A percentile compares a stretch with the other conserved stretches of the same genome.
These are phyloP conservation scores for Tetranychus urticae DNA, from an alignment of 1,140 invertebrate species.

Conservation along the genomic window DNA sequence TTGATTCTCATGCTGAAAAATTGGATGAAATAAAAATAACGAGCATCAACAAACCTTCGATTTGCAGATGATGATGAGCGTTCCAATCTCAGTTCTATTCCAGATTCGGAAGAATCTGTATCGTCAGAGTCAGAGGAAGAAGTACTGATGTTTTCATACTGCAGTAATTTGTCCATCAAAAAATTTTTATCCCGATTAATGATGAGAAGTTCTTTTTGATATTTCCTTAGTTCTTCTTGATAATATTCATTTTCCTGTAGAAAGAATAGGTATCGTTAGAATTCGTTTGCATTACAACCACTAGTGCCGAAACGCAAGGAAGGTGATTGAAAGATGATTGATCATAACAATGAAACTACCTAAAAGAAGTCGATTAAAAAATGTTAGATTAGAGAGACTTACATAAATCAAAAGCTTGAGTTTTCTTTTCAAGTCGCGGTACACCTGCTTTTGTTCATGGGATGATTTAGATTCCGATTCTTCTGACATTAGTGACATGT, in stretches of 20 bases:
- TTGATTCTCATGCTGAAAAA: neutral
- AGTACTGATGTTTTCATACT: constrained; percentile 65
- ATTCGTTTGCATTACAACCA: too few relatives aligned
- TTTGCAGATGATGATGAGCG: neutral
- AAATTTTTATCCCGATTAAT: constrained; percentile 63
- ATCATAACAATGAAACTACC: neutral
- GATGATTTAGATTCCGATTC: neutral
- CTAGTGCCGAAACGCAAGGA: neutral
- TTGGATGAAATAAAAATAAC: neutral
- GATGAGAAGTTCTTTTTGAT: constrained; percentile 57
- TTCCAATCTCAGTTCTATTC: constrained; percentile 24
- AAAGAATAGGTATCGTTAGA: too few relatives aligned
- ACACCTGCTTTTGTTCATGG: neutral
- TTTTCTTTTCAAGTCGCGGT: constrained; percentile 1
- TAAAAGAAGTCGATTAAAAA: neutral
- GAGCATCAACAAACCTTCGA: neutral
- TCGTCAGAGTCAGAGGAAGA: constrained; percentile 60
- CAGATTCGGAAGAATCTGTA: constrained; percentile 69
- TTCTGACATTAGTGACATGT: neutral
- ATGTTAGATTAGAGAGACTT: neutral
- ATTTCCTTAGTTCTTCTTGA: constrained; percentile 57
- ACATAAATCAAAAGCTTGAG: constrained; percentile 2
- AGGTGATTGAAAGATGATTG: neutral
- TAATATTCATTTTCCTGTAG: constrained; percentile 76
- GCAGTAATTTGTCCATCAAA: constrained; percentile 54